These are phyloP conservation scores for Spatula versicolor DNA, from an alignment of 2,797 vertebrate genomes.

Conservation along the genomic window DNA sequence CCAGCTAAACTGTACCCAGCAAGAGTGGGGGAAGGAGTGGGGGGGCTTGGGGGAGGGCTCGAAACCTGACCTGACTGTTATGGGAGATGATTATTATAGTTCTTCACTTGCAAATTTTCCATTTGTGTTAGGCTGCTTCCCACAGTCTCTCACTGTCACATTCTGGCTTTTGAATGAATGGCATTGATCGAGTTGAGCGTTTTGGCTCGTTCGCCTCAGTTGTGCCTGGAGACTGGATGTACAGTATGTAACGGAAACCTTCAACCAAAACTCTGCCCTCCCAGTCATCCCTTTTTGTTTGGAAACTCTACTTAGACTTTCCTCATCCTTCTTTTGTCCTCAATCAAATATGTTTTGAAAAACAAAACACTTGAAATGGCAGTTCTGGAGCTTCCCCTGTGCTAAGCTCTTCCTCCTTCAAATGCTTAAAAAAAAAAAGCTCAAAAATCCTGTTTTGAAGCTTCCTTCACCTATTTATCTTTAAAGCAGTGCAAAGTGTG, in stretches of 20 bases:
- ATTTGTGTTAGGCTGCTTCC: slow-evolving; percentile 63
- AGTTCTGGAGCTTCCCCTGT: background rate
- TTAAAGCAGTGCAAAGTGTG: background rate
- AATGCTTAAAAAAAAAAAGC: too few species aligned
- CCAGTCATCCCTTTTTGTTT: background rate
- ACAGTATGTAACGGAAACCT: slow-evolving; percentile 59
- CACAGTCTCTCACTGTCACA: slow-evolving; percentile 69
- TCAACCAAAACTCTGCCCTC: slow-evolving; percentile 53
- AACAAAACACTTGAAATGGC: slow-evolving; percentile 41
- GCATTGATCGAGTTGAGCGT: slow-evolving; percentile 41
- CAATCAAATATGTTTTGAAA: slow-evolving; percentile 26
- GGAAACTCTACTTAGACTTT: slow-evolving; percentile 31
- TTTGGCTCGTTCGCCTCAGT: slow-evolving; percentile 12
- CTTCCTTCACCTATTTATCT: slow-evolving; percentile 1
- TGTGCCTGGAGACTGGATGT: slow-evolving; percentile 49
- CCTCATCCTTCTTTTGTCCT: slow-evolving; percentile 26
- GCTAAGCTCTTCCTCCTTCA: slow-evolving; percentile 6
- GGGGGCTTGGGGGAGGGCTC: too few species aligned
- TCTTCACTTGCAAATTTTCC: slow-evolving; percentile 71
- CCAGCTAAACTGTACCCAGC: background rate
- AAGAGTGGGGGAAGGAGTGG: background rate
- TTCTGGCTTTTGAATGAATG: background rate
- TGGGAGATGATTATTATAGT: slow-evolving; percentile 55
- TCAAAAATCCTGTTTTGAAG: slow-evolving; percentile 20
- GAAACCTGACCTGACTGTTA: slow-evolving; percentile 53